phyloP scores from a whole-genome alignment of 2,888 invertebrate genomes.

The Stictocephala bisonia region DNA sequence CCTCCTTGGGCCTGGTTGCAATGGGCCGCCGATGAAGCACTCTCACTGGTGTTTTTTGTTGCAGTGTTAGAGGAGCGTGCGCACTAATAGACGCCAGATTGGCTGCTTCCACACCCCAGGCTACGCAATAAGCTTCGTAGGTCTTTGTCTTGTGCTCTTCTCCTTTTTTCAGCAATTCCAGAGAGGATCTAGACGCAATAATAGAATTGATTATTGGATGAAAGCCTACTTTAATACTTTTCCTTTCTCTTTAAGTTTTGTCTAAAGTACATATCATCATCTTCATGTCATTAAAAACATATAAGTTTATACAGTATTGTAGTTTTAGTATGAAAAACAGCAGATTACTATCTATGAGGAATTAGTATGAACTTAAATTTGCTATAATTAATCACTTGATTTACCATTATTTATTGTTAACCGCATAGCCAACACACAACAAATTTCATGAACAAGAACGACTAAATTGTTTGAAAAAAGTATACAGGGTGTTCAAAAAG shows the following conservation, averaged over 20 bases:
- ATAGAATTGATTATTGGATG: too few species aligned
- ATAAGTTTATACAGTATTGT: too few species aligned
- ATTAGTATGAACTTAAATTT: too few species aligned
- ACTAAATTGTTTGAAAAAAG: too few species aligned
- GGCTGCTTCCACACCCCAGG: slow-evolving; percentile 42
- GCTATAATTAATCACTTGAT: too few species aligned
- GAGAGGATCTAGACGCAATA: slow-evolving; percentile 53
- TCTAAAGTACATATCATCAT: neutral
- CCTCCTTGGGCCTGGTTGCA: slow-evolving; percentile 73
- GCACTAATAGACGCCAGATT: slow-evolving; percentile 35
- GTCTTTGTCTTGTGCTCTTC: slow-evolving; percentile 90
- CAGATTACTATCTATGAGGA: too few species aligned
- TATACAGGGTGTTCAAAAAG: too few species aligned
- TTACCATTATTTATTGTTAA: too few species aligned
- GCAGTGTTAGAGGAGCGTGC: slow-evolving; percentile 68
- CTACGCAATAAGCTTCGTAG: slow-evolving; percentile 82
- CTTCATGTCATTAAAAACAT: neutral
- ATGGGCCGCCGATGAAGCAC: slow-evolving; percentile 89
- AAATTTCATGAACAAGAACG: too few species aligned
- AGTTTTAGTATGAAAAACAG: too few species aligned
- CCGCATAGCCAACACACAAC: too few species aligned
- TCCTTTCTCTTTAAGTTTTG: neutral
- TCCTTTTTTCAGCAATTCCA: slow-evolving; percentile 81
- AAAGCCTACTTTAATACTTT: neutral
- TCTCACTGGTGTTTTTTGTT: slow-evolving; percentile 90